Evolutionary conservation across 1,140 invertebrate genomes (phyloP).

Genomic region (Camponotus vicinus): DNA sequence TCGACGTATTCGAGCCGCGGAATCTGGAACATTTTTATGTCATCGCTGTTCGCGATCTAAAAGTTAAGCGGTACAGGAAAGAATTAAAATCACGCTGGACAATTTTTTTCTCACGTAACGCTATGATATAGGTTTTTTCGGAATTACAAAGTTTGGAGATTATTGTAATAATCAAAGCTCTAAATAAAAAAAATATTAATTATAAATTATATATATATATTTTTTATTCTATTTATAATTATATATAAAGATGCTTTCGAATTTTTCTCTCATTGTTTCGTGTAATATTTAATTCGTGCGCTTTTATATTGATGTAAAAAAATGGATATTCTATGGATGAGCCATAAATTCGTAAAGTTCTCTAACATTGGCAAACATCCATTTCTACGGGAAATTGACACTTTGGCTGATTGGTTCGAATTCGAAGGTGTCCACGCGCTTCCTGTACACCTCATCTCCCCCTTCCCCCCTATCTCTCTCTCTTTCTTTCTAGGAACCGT

Average conservation of each 20-base stretch:
- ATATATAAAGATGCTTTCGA: background rate
- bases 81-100: background rate
- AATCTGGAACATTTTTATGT: slow-evolving; percentile 36
- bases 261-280: background rate
- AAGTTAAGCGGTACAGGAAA: background rate
- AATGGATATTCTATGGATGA: background rate
- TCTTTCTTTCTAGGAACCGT: slow-evolving; percentile 1
- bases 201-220: background rate
- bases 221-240: background rate
- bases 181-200: background rate
- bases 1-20: background rate
- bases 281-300: too few species aligned
- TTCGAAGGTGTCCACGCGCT: slow-evolving; percentile 38
- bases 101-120: background rate
- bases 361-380: background rate
- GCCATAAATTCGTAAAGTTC: background rate
- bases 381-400: slow-evolving; percentile 48
- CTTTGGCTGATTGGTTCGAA: background rate
- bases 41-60: background rate
- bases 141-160: background rate
- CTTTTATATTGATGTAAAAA: background rate
- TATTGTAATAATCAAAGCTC: background rate
- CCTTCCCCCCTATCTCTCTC: background rate
- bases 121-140: too few species aligned
- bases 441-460: slow-evolving; percentile 33